phyloP scores from a whole-genome alignment of 1,140 invertebrate genomes.

The Drosophila prosaltans region DNA sequence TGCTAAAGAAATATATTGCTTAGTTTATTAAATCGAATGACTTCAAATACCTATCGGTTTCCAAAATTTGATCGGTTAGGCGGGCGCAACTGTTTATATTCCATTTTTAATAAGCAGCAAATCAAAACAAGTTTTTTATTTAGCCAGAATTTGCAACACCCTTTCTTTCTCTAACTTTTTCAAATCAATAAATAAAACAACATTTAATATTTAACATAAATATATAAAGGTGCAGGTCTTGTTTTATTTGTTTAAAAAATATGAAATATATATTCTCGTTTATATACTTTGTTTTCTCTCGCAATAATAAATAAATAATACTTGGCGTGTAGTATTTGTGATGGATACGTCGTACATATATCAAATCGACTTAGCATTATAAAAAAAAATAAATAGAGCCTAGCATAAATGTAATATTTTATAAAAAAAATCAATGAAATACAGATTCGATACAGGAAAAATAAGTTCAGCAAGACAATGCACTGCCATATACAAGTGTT shows the following conservation, averaged over 20 bases:
- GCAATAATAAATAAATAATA: constrained; percentile 74
- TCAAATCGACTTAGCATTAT: constrained; percentile 39
- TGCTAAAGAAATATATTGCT: too few relatives aligned
- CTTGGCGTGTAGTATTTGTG: constrained; percentile 62
- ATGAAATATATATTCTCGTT: constrained; percentile 39
- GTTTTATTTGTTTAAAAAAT: constrained; percentile 53
- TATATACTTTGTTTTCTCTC: constrained; percentile 48
- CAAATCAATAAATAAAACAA: not conserved
- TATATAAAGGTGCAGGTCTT: constrained; percentile 56
- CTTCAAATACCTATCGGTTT: too few relatives aligned
- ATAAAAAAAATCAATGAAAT: constrained; percentile 67
- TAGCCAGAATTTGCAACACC: too few relatives aligned
- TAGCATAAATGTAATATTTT: constrained; percentile 41
- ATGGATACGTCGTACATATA: constrained; percentile 39
- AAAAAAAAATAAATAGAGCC: constrained; percentile 66
- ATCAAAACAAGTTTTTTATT: too few relatives aligned
- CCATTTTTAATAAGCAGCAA: too few relatives aligned
- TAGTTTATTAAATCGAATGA: too few relatives aligned
- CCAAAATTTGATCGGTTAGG: too few relatives aligned
- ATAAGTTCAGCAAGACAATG: constrained; percentile 23
- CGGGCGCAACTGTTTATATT: too few relatives aligned
- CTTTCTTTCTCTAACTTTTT: not conserved
- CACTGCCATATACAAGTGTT: constrained; percentile 7
- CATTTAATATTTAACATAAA: not conserved
- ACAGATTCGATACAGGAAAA: constrained; percentile 62